Percentiles rank a stretch among this genome's conserved stretches.
phyloP scores from a whole-genome alignment of 2,888 invertebrate genomes.

The Leptinotarsa haldemani region DNA sequence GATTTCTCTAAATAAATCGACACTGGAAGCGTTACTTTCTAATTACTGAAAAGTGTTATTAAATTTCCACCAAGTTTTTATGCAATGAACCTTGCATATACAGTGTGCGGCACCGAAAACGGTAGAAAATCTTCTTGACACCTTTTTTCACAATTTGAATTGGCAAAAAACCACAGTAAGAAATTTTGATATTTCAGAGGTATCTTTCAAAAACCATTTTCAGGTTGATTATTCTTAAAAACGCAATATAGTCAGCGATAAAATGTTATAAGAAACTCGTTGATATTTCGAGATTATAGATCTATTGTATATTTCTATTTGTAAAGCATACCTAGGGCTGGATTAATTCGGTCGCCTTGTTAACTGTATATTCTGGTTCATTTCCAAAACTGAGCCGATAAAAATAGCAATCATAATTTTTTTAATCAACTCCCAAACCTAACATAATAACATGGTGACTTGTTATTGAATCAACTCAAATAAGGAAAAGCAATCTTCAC shows the following conservation, averaged over 20 bases:
- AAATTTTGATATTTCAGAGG: no score
- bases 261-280: no score
- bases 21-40: not conserved
- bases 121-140: not conserved
- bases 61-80: no score
- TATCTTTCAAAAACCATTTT: no score
- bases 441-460: slow-evolving; percentile 7
- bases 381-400: not conserved
- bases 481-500: slow-evolving; percentile 13
- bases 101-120: no score
- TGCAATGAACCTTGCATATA: no score
- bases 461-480: slow-evolving; percentile 6
- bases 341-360: not conserved
- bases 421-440: not conserved
- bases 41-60: not conserved
- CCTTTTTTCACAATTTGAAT: no score
- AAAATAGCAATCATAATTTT: slow-evolving; percentile 7
- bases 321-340: not conserved
- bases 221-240: no score
- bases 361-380: not conserved
- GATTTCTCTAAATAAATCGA: not conserved
- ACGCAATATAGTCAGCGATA: no score
- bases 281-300: no score
- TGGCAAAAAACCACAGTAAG: no score
- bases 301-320: not conserved